Evolutionary conservation across 2,797 vertebrate species (phyloP).

Genomic region (Hydrolagus colliei): DNA sequence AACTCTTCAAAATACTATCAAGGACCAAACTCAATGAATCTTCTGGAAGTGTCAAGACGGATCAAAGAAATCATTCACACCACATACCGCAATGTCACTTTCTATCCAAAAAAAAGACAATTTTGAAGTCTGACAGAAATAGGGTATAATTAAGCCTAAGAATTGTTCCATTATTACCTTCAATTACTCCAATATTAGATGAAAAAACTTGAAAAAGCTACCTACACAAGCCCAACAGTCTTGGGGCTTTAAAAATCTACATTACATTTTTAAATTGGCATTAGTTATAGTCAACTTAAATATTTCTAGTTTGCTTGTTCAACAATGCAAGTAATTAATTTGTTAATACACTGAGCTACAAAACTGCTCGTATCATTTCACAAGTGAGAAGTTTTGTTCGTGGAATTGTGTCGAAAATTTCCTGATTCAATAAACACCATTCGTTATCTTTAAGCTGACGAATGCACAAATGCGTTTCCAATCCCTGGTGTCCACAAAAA

Average conservation of each 20-base stretch:
- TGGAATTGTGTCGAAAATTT: conserved; percentile 66
- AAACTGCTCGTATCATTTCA: conserved; percentile 44
- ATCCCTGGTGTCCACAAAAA: conserved; percentile 22
- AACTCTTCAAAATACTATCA: neutral
- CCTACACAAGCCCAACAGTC: conserved; percentile 22
- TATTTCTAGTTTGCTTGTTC: conserved; percentile 29
- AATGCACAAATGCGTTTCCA: conserved; percentile 24
- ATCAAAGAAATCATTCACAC: neutral
- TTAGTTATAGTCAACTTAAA: conserved; percentile 28
- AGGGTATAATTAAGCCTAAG: conserved; percentile 28
- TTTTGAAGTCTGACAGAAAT: conserved; percentile 16
- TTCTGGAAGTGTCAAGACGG: neutral
- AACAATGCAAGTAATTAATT: conserved; percentile 21
- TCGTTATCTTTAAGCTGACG: conserved; percentile 44
- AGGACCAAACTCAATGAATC: neutral
- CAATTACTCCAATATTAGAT: conserved; percentile 30
- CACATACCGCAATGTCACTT: neutral
- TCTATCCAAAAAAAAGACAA: neutral
- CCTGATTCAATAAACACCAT: conserved; percentile 67
- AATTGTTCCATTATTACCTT: conserved; percentile 17
- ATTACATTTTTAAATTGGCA: conserved; percentile 31
- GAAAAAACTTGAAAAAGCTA: conserved; percentile 30
- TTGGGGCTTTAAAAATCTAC: conserved; percentile 28
- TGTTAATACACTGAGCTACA: conserved; percentile 57
- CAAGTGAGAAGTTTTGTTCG: conserved; percentile 43